Conservation (phyloP, 2,888 invertebrate genomes). For the Timema podura region DNA sequence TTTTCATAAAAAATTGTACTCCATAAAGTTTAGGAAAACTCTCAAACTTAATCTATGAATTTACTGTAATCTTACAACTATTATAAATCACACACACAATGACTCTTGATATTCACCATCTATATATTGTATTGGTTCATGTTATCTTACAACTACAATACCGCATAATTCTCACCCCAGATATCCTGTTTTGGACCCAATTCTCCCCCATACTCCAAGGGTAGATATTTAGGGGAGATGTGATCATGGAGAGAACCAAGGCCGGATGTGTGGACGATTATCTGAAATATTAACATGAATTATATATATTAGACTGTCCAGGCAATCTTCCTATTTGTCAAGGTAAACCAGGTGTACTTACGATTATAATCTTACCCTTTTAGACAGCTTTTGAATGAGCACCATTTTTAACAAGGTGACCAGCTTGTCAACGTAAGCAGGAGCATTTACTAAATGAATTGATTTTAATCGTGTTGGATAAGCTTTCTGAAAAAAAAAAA, state of each 20-base stretch:
- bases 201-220: constrained; percentile 46
- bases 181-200: constrained; percentile 33
- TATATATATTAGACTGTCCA: no score
- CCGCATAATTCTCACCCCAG: no score
- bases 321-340: neutral
- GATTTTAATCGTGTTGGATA: constrained; percentile 36
- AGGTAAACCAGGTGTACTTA: neutral
- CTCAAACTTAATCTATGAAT: no score
- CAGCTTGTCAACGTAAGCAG: constrained; percentile 36
- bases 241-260: constrained; percentile 44
- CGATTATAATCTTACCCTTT: constrained; percentile 14
- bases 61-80: no score
- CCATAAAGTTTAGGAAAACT: no score
- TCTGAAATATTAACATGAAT: constrained; percentile 25
- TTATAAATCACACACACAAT: no score
- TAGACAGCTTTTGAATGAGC: constrained; percentile 38
- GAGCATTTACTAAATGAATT: constrained; percentile 40
- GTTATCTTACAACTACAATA: no score
- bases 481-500: no score
- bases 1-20: no score
- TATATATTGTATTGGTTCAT: no score
- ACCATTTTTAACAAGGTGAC: constrained; percentile 31
- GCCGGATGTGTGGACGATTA: constrained; percentile 36
- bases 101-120: no score
- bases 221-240: constrained; percentile 43